phyloP scores from a whole-genome alignment of 64 coral and sea anemone genomes.

The Platygyra sinensis region DNA sequence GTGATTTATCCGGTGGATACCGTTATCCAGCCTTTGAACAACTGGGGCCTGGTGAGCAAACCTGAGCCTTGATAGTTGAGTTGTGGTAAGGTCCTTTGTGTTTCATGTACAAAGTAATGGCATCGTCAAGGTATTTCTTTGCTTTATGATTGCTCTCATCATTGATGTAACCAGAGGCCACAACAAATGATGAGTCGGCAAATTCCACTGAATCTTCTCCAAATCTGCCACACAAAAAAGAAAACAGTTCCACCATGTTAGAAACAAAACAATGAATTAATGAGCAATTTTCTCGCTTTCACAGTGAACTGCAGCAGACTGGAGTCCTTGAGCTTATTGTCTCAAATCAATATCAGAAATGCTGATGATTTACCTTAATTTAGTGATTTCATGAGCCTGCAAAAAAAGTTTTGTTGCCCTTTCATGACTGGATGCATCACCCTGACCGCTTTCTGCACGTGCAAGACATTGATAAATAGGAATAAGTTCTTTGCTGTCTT shows the following conservation, averaged over 20 bases:
- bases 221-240: conserved; percentile 20
- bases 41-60: background rate
- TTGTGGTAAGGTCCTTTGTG: conserved; percentile 68
- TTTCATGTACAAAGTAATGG: conserved; percentile 65
- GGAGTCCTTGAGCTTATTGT: too few relatives aligned
- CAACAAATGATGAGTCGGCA: conserved; percentile 72
- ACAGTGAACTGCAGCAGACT: too few relatives aligned
- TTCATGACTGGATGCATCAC: conserved; percentile 47
- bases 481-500: conserved; percentile 58
- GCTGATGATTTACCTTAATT: conserved; percentile 45
- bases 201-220: conserved; percentile 62
- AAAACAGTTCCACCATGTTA: background rate
- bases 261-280: background rate
- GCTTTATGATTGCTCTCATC: conserved; percentile 51
- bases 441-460: conserved; percentile 70
- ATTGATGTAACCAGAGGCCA: conserved; percentile 44
- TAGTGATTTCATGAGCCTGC: conserved; percentile 69
- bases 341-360: background rate
- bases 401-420: conserved; percentile 66
- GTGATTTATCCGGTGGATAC: too few relatives aligned
- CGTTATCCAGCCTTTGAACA: too few relatives aligned
- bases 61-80: conserved; percentile 83
- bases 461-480: conserved; percentile 80
- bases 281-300: too few relatives aligned
- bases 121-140: conserved; percentile 60